Evolutionary conservation across 2,888 invertebrate species (phyloP).

Genomic region (Orchesellides sinensis): DNA sequence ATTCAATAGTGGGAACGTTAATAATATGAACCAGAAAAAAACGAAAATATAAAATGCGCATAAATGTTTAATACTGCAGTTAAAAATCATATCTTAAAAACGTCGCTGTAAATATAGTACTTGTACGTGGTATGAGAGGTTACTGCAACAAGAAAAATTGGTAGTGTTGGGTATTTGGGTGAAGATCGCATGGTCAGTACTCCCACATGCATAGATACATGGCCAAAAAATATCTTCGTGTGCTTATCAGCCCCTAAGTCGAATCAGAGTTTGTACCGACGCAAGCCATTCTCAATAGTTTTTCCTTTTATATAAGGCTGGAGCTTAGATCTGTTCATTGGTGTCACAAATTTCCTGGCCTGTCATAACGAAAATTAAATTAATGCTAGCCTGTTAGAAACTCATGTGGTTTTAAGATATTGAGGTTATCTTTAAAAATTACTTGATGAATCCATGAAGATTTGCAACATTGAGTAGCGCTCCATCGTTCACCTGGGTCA

Average conservation of each 20-base stretch:
- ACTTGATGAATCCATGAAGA: slow-evolving; percentile 74
- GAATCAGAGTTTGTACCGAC: slow-evolving; percentile 47
- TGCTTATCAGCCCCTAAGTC: background rate
- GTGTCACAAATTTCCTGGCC: slow-evolving; percentile 68
- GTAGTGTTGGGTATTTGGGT: no score
- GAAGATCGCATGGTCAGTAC: no score
- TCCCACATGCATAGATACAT: background rate
- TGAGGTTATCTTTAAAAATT: no score
- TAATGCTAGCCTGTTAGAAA: no score
- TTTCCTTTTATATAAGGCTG: slow-evolving; percentile 64
- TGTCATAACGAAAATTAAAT: background rate
- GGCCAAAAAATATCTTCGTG: background rate
- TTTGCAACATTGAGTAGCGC: slow-evolving; percentile 76
- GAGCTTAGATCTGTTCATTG: slow-evolving; percentile 64
- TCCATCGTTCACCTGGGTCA: slow-evolving; percentile 79
- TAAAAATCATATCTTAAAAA: slow-evolving; percentile 15
- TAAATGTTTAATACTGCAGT: slow-evolving; percentile 21
- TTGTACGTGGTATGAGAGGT: background rate
- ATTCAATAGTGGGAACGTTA: background rate
- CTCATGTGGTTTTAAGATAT: no score
- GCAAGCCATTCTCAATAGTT: slow-evolving; percentile 70
- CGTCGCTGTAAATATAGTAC: background rate
- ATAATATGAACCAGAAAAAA: background rate
- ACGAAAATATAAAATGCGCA: background rate
- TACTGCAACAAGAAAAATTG: no score